Conservation (phyloP, 2,113 vertebrate species). For the Talpa occidentalis region DNA sequence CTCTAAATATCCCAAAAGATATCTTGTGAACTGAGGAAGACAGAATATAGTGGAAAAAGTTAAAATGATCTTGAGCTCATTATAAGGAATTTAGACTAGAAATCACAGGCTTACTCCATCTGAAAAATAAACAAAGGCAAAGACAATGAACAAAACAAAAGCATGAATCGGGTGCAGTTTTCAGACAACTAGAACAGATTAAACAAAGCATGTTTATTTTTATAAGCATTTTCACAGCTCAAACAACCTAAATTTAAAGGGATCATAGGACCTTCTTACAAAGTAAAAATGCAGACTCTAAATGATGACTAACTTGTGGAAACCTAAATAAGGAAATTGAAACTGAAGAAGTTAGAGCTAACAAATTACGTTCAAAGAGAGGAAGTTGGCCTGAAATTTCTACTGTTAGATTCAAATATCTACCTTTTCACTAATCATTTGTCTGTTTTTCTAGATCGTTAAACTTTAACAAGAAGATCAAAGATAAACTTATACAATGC, state of each 20-base stretch:
- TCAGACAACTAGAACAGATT: conserved; percentile 36
- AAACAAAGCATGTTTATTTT: conserved; percentile 70
- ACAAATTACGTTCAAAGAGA: conserved; percentile 11
- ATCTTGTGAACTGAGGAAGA: conserved; percentile 7
- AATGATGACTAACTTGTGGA: conserved; percentile 37
- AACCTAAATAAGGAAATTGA: conserved; percentile 58
- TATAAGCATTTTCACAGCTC: conserved; percentile 66
- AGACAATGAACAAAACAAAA: conserved; percentile 60
- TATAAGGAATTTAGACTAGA: conserved; percentile 32
- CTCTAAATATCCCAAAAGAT: neutral
- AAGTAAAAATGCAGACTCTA: conserved; percentile 55
- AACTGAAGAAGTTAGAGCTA: neutral
- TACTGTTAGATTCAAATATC: neutral
- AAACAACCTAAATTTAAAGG: conserved; percentile 61
- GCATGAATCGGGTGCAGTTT: conserved; percentile 33
- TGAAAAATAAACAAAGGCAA: conserved; percentile 63
- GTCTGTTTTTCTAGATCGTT: neutral
- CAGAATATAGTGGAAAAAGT: conserved; percentile 10
- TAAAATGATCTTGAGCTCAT: conserved; percentile 41
- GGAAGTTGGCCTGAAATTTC: conserved; percentile 24
- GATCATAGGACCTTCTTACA: conserved; percentile 47
- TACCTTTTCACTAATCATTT: neutral
- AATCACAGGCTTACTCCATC: conserved; percentile 27
- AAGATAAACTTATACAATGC: neutral
- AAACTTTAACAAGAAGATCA: conserved; percentile 17